phyloP scores from a whole-genome alignment of 2,797 vertebrate species.

The Hozukius guyotensis region DNA sequence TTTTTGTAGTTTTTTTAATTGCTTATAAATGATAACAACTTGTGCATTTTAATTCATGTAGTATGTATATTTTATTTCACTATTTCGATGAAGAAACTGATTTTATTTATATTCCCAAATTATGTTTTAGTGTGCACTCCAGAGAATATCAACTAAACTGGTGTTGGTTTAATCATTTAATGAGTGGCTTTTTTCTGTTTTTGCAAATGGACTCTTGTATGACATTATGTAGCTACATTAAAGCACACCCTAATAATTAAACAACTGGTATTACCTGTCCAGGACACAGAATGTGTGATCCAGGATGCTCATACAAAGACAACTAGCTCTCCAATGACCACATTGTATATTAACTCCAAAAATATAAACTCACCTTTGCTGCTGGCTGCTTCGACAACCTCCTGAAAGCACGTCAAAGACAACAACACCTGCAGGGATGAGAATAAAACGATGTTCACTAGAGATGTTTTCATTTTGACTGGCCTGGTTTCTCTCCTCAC shows the following conservation, averaged over 20 bases:
- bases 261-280: not conserved
- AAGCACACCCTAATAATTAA: not conserved
- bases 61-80: not conserved
- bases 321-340: slow-evolving; percentile 1
- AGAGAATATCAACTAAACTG: not conserved
- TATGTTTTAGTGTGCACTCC: not conserved
- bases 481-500: slow-evolving; percentile 4
- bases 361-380: slow-evolving; percentile 73
- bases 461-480: slow-evolving; percentile 69
- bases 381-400: slow-evolving; percentile 62
- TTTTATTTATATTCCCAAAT: not conserved
- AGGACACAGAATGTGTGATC: slow-evolving; percentile 14
- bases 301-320: slow-evolving; percentile 26
- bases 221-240: not conserved
- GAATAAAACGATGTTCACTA: slow-evolving; percentile 55
- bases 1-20: not conserved
- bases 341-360: not conserved
- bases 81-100: not conserved
- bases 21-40: not conserved
- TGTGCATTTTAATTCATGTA: not conserved
- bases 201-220: not conserved
- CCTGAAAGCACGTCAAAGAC: slow-evolving; percentile 59
- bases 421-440: slow-evolving; percentile 65
- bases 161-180: not conserved
- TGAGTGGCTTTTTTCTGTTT: not conserved